phyloP scores from a whole-genome alignment of 2,888 invertebrate genomes.

The Xanthia togata region DNA sequence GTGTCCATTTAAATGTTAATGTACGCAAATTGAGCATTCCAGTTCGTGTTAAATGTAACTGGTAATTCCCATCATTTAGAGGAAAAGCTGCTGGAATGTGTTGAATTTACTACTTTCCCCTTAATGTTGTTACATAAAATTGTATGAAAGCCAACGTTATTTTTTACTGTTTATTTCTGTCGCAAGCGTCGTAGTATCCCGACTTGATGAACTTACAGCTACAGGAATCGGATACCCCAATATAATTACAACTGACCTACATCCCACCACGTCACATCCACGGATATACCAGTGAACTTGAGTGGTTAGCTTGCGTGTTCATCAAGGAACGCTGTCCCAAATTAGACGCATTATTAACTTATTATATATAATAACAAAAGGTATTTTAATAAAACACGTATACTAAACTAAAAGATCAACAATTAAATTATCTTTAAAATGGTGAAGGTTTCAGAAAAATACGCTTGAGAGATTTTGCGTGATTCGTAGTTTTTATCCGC shows the following conservation, averaged over 20 bases:
- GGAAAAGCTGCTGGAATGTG: slow-evolving; percentile 41
- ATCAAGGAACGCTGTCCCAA: too few relatives aligned
- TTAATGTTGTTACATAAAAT: slow-evolving; percentile 1
- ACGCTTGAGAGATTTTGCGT: too few relatives aligned
- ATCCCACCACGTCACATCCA: neutral
- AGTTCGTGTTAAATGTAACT: slow-evolving; percentile 27
- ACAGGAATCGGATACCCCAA: neutral
- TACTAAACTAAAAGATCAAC: too few relatives aligned
- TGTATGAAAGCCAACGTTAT: neutral
- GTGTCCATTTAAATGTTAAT: slow-evolving; percentile 45
- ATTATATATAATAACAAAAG: too few relatives aligned
- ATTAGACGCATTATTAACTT: too few relatives aligned
- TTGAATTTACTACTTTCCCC: slow-evolving; percentile 40
- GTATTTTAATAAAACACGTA: too few relatives aligned
- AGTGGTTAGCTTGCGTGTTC: too few relatives aligned
- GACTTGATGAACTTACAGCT: neutral
- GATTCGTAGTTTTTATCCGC: too few relatives aligned
- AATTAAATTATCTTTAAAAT: too few relatives aligned
- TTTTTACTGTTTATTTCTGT: neutral
- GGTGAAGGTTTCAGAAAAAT: too few relatives aligned
- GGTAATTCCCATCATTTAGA: slow-evolving; percentile 39
- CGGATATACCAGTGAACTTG: too few relatives aligned
- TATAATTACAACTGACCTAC: neutral
- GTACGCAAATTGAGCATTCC: slow-evolving; percentile 36
- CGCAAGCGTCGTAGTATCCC: neutral